Conservation (phyloP, 2,888 invertebrate genomes). For the Monoplex corrugatus region DNA sequence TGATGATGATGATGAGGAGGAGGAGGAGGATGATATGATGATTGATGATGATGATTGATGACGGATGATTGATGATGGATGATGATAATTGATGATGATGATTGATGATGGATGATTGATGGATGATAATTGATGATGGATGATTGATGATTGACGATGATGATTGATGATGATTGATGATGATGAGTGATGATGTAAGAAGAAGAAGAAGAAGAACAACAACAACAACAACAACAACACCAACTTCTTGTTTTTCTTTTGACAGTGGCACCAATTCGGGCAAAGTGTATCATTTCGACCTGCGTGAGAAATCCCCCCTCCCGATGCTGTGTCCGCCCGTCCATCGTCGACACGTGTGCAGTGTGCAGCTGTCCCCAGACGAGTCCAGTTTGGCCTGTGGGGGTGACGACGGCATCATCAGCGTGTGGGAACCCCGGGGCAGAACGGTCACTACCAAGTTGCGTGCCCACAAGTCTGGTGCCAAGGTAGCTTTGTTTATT, state of each 20-base stretch:
- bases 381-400: slow-evolving; percentile 43
- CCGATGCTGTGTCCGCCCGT: background rate
- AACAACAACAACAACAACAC: background rate
- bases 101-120: no score
- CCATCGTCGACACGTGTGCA: slow-evolving; percentile 37
- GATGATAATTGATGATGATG: no score
- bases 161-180: no score
- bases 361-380: slow-evolving; percentile 48
- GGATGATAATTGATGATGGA: no score
- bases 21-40: no score
- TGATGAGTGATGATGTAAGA: background rate
- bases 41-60: no score
- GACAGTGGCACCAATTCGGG: slow-evolving; percentile 37
- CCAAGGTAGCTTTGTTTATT: background rate
- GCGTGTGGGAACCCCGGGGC: slow-evolving; percentile 41
- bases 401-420: slow-evolving; percentile 37
- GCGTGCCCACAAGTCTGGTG: slow-evolving; percentile 42
- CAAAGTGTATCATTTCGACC: slow-evolving; percentile 37
- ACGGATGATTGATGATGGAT: no score
- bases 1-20: no score
- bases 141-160: no score
- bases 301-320: slow-evolving; percentile 27
- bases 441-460: background rate
- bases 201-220: background rate
- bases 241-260: background rate